Evolutionary conservation across 1,140 invertebrate species (phyloP).

Genomic region (Lamellibrachia luymesi): DNA sequence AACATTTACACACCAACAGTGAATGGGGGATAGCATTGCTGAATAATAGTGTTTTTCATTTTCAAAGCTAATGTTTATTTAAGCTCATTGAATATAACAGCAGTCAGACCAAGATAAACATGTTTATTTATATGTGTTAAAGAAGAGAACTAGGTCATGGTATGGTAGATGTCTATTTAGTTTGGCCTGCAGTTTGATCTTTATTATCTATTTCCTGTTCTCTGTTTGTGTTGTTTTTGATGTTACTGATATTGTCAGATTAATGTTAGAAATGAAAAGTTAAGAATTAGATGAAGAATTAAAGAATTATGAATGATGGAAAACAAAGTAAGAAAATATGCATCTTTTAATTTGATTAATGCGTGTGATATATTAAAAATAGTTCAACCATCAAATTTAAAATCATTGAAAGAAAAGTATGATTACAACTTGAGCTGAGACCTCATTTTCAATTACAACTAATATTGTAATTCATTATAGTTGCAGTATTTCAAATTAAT

Average conservation of each 20-base stretch:
- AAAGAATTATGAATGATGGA: not conserved
- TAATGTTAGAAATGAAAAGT: not conserved
- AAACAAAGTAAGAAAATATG: not conserved
- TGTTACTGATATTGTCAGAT: not conserved
- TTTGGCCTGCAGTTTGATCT: not conserved
- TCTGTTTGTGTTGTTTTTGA: not conserved
- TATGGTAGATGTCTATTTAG: not conserved
- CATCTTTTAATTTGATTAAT: too few relatives aligned
- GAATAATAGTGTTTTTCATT: not conserved
- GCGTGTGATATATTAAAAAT: too few relatives aligned
- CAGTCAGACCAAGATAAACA: not conserved
- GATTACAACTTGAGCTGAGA: too few relatives aligned
- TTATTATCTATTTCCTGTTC: conserved; percentile 1
- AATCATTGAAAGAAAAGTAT: too few relatives aligned
- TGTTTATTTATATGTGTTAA: not conserved
- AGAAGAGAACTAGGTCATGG: not conserved
- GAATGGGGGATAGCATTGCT: not conserved
- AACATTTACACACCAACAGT: too few relatives aligned
- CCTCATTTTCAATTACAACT: too few relatives aligned
- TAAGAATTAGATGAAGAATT: not conserved
- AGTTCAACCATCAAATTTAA: too few relatives aligned
- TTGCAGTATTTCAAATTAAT: too few relatives aligned
- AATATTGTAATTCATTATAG: too few relatives aligned
- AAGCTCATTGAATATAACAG: not conserved
- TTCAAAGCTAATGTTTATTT: not conserved